A percentile compares a stretch with the other conserved stretches of the same genome.
Conservation (phyloP, 2,113 vertebrate genomes). For the Murina feae region DNA sequence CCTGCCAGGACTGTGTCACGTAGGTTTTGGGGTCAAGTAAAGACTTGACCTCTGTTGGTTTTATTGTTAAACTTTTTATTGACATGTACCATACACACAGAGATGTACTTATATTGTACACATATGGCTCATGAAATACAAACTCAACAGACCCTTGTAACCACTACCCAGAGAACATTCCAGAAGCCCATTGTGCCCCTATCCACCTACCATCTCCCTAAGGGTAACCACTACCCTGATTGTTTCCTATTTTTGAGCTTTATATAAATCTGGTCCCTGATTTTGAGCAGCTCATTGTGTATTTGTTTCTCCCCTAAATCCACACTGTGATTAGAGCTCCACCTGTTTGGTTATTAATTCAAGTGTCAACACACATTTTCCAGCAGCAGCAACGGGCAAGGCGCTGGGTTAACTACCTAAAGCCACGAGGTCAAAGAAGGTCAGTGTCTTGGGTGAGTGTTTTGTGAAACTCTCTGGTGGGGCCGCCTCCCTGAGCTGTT, state of each 20-base stretch:
- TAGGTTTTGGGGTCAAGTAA: neutral
- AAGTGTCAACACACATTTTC: neutral
- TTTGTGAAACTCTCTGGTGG: neutral
- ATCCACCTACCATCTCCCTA: neutral
- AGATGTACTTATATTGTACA: neutral
- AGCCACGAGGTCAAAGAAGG: neutral
- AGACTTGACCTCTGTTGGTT: neutral
- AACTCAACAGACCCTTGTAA: neutral
- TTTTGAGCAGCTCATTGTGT: neutral
- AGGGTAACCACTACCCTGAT: neutral
- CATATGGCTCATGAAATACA: neutral
- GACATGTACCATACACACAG: neutral
- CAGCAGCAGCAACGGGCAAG: neutral
- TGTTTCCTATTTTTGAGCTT: neutral
- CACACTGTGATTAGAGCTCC: neutral
- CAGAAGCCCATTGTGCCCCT: neutral
- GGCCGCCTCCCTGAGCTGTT: neutral
- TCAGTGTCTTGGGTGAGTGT: neutral
- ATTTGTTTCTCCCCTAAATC: neutral
- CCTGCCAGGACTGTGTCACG: neutral
- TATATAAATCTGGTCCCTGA: neutral
- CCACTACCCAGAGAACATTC: neutral
- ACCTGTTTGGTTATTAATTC: constrained; percentile 1
- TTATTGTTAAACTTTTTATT: neutral
- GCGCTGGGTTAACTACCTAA: neutral